Conservation (phyloP, 1,140 invertebrate genomes). For the Venturia canescens region DNA sequence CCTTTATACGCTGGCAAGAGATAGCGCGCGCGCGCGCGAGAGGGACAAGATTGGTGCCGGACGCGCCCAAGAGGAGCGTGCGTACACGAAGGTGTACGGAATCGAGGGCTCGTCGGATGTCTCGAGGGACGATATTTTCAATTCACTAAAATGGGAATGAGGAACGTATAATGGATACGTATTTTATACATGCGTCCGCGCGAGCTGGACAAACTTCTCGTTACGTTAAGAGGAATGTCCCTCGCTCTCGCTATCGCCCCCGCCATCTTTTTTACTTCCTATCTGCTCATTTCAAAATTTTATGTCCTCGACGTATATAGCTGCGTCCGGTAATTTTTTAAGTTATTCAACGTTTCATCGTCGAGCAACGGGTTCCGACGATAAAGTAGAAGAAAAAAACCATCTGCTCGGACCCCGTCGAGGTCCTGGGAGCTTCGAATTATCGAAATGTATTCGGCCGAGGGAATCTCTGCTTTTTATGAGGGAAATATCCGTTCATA, state of each 20-base stretch:
- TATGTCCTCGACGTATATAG: too few relatives aligned
- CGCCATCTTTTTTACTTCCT: background rate
- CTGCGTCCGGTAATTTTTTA: too few relatives aligned
- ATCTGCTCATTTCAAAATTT: too few relatives aligned
- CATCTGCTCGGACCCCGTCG: too few relatives aligned
- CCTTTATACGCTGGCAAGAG: constrained; percentile 12
- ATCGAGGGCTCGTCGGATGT: background rate
- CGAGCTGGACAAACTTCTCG: constrained; percentile 25
- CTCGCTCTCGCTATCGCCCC: background rate
- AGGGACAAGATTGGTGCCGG: constrained; percentile 1
- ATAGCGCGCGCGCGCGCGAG: constrained; percentile 19
- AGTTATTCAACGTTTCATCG: too few relatives aligned
- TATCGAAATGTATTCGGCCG: too few relatives aligned
- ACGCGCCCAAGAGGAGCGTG: background rate
- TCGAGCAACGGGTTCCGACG: too few relatives aligned
- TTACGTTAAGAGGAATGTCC: background rate
- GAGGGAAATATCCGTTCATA: too few relatives aligned
- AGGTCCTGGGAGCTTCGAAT: too few relatives aligned
- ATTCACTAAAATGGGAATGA: constrained; percentile 4
- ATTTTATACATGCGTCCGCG: background rate
- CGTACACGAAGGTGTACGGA: background rate
- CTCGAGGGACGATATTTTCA: constrained; percentile 10
- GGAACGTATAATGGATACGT: background rate
- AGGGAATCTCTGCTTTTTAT: too few relatives aligned
- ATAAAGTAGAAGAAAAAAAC: too few relatives aligned